Conservation (phyloP, 1,140 invertebrate genomes). For the Vanessa atalanta region DNA sequence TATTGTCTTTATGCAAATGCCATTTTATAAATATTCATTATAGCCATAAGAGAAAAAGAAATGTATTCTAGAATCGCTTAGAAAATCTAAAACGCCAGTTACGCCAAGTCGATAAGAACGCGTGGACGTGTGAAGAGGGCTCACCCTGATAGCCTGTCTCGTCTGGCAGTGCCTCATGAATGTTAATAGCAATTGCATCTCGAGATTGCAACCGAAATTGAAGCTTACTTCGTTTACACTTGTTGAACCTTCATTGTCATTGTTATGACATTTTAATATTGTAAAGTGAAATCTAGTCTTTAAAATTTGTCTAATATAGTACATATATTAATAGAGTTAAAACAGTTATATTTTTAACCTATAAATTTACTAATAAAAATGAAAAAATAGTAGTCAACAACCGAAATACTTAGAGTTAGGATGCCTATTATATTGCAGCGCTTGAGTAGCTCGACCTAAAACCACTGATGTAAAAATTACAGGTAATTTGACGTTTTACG, state of each 20-base stretch:
- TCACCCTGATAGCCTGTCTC: conserved; percentile 28
- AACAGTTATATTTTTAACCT: too few relatives aligned
- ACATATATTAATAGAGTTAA: too few relatives aligned
- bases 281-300: neutral
- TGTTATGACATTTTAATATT: neutral
- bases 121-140: conserved; percentile 25
- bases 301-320: neutral
- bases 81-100: conserved; percentile 17
- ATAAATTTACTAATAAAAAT: too few relatives aligned
- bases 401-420: neutral
- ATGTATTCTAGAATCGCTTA: neutral
- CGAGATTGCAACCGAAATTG: conserved; percentile 28
- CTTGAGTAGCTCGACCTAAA: conserved; percentile 17
- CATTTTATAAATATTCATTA: neutral
- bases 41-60: neutral
- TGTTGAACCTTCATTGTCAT: neutral
- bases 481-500: conserved; percentile 20
- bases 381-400: neutral
- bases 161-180: conserved; percentile 36
- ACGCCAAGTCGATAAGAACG: conserved; percentile 18
- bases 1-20: neutral
- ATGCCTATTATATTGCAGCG: neutral
- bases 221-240: conserved; percentile 15
- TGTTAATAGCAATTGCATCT: conserved; percentile 37
- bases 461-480: conserved; percentile 34